Base-by-base conservation (phyloP, 2,797 vertebrate species). In the Cirrhinus mrigala region DNA sequence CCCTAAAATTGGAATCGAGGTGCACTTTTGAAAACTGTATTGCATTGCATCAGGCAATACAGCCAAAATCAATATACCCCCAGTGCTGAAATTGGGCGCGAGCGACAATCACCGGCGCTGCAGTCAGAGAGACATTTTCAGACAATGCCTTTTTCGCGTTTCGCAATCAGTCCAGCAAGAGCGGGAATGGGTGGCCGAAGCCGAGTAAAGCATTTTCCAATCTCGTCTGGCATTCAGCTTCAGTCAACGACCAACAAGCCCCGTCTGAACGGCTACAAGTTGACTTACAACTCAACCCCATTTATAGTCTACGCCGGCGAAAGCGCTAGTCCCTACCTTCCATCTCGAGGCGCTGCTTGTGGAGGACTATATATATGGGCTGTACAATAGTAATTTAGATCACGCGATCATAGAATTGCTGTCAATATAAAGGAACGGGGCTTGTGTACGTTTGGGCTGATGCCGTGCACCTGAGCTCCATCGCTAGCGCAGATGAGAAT, bases 1-100 rank as follows among this genome's bases (percentile, higher is more conserved):
- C 70, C 89, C 86, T 84, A 90, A 92, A 91, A 93, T 93, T 92
- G 90, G 91, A 91, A 89, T 90, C 73, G 76, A 90, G 91, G 82
- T 70, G 86, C 84, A 83, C 87, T 83, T 88, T 90, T 90, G 90
- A 90, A 91, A 92, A 91, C 89, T 89, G 89, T 90, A 91, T 90
- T 91, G 89, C 86, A 87, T 81, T 80, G 83, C 82, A 89, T 89
- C 88, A 90, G 89, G 89, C 89, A 90, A 87, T 88, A 89, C 85
- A 68, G 83, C 78, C 71, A 87, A 91, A 92, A 93, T 92, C 91
- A 90, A 92, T 92, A 92, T 85, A 86, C 88, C 87, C 81, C 88
- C 79, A 74, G 83, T 84, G 81, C 78, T 88, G 85, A 86, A 89
- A 87, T 87, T 89, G 87, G 64, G 87, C 84, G 66, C 44, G 29